Evolutionary conservation across 2,888 invertebrate genomes (phyloP).

Genomic region (Melanostoma scalare): DNA sequence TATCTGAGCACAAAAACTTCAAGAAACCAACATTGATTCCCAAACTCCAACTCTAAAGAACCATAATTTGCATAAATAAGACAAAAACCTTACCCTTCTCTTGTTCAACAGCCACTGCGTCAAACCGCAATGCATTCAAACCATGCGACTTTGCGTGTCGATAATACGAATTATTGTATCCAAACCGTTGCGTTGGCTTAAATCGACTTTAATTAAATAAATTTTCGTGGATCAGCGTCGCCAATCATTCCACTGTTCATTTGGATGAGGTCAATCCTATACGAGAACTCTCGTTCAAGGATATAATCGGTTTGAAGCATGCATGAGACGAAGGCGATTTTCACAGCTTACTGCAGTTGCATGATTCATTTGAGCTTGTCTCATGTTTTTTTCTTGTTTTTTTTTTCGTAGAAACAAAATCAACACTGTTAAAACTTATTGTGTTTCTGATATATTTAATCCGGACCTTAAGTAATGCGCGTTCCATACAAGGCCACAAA

Average conservation of each 20-base stretch:
- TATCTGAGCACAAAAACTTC: too few species aligned
- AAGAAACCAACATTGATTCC: not conserved
- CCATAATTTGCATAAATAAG: slow-evolving; percentile 54
- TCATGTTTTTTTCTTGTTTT: not conserved
- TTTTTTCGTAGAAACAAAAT: slow-evolving; percentile 13
- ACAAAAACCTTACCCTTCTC: slow-evolving; percentile 20
- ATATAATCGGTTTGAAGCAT: slow-evolving; percentile 52
- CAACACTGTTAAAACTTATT: slow-evolving; percentile 4
- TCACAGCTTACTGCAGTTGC: slow-evolving; percentile 41
- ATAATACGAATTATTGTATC: slow-evolving; percentile 69
- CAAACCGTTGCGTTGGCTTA: slow-evolving; percentile 41
- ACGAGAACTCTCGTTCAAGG: slow-evolving; percentile 45
- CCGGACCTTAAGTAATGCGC: slow-evolving; percentile 30
- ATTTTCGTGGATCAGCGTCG: slow-evolving; percentile 62
- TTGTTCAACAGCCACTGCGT: slow-evolving; percentile 6
- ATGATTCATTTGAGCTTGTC: slow-evolving; percentile 30
- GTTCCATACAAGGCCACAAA: slow-evolving; percentile 22
- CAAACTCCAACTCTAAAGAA: slow-evolving; percentile 23
- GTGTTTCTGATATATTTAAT: slow-evolving; percentile 26
- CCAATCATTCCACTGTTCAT: slow-evolving; percentile 46
- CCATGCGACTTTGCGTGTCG: slow-evolving; percentile 70
- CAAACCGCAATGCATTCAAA: slow-evolving; percentile 33
- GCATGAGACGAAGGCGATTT: slow-evolving; percentile 16
- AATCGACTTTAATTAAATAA: slow-evolving; percentile 71
- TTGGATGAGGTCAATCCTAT: slow-evolving; percentile 1